phyloP scores from a whole-genome alignment of 2,888 invertebrate species.

The Agonopterix subpropinquella region DNA sequence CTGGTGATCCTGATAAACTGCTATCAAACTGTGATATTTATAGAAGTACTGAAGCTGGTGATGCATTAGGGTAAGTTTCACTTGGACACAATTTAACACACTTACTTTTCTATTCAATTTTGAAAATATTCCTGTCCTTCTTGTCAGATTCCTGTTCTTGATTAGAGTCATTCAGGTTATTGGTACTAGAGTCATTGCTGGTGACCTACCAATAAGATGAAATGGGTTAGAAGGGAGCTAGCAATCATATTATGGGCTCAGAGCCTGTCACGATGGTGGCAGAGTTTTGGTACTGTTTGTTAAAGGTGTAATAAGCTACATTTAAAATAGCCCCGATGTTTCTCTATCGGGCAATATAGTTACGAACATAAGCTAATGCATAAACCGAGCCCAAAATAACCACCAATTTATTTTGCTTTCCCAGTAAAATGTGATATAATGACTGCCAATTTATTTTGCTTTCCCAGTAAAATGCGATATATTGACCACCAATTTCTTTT shows the following conservation, averaged over 20 bases:
- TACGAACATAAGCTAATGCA: too few species aligned
- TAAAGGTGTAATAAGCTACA: not conserved
- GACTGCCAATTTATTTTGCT: too few species aligned
- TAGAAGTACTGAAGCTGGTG: conserved; percentile 80
- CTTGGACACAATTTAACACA: not conserved
- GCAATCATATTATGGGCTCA: not conserved
- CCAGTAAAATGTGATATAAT: conserved; percentile 77
- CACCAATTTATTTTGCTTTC: not conserved
- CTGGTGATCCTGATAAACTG: conserved; percentile 73
- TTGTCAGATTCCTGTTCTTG: not conserved
- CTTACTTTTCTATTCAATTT: not conserved
- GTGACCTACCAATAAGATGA: too few species aligned
- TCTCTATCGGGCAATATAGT: not conserved
- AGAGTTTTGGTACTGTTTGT: not conserved
- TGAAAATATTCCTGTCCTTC: too few species aligned
- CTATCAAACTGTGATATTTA: conserved; percentile 88
- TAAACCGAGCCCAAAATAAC: not conserved
- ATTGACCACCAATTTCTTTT: not conserved
- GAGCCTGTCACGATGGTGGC: not conserved
- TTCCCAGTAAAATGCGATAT: conserved; percentile 69
- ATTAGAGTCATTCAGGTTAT: not conserved
- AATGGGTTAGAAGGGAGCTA: not conserved
- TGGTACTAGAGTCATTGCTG: not conserved
- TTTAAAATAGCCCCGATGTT: not conserved
- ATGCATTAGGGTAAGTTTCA: conserved; percentile 65